Evolutionary conservation across 2,888 invertebrate genomes (phyloP).

Genomic region (Antheraea yamamai): DNA sequence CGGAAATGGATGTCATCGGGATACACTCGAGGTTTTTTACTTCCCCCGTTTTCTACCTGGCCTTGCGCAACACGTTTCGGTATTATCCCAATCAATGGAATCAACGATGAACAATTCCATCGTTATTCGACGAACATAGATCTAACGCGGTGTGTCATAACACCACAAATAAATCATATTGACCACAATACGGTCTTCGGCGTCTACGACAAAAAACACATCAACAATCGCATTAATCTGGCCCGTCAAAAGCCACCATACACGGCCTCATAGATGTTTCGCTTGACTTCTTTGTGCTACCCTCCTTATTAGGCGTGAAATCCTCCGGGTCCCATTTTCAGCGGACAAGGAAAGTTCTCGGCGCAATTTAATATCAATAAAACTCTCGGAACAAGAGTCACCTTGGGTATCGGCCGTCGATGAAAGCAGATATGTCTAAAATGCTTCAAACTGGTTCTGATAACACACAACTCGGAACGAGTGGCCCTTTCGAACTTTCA

Average conservation of each 20-base stretch:
- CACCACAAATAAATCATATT: slow-evolving; percentile 65
- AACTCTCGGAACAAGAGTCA: slow-evolving; percentile 48
- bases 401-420: slow-evolving; percentile 49
- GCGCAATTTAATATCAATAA: slow-evolving; percentile 60
- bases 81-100: slow-evolving; percentile 29
- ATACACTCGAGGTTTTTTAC: slow-evolving; percentile 41
- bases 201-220: slow-evolving; percentile 46
- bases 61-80: slow-evolving; percentile 24
- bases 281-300: slow-evolving; percentile 42
- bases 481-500: slow-evolving; percentile 74
- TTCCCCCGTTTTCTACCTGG: slow-evolving; percentile 2
- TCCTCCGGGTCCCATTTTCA: slow-evolving; percentile 48
- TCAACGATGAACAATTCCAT: background rate
- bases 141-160: slow-evolving; percentile 64
- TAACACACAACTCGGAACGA: slow-evolving; percentile 53
- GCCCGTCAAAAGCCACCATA: slow-evolving; percentile 29
- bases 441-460: slow-evolving; percentile 68
- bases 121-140: background rate
- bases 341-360: slow-evolving; percentile 48
- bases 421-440: slow-evolving; percentile 69
- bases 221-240: slow-evolving; percentile 54
- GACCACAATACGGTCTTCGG: slow-evolving; percentile 65
- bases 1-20: slow-evolving; percentile 57
- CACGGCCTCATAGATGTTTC: slow-evolving; percentile 49
- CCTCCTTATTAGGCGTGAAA: slow-evolving; percentile 58